Evolutionary conservation across 2,797 vertebrate genomes (phyloP), one percentile per base, ranked within the genome.

Genomic region (Scarus forsteni): DNA sequence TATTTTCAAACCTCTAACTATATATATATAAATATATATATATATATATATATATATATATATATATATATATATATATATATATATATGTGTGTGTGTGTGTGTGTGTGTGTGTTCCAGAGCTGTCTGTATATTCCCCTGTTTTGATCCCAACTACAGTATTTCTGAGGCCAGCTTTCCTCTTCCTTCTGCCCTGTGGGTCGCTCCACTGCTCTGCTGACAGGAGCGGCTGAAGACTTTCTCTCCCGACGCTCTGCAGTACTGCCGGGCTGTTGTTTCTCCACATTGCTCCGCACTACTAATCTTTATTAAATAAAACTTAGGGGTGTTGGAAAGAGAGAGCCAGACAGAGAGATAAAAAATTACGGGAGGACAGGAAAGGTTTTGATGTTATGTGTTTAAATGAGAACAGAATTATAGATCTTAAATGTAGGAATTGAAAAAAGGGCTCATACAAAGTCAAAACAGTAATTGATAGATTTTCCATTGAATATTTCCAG

Each of bases 161-260:
- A n/a, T 61, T 34, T 54, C 64, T 42, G 58, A 67, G 58, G 36
- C 70, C 50, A 18, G 48, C 40, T 73, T 64, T 38, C 16, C 5
- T 52, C 57, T 19, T 54, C 15, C 49, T 42, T 0, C 9, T 44
- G 27, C 51, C 55, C 42, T 56, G 63, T 19, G 48, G 74, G 66
- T 85, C 70, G 84, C 84, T 79, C 54, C 75, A 60, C 75, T 54
- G 80, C 71, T 57, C 69, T 8, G 67, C 71, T 85, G 83, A 88
- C 52, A 51, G 6, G 50, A 67, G 61, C 7, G 56, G 71, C 70
- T 60, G 76, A 84, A 68, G 62, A 83, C 60, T 73, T 50, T 63
- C 45, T 73, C 50, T 80, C 70, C 72, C 9, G 18, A 65, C 40
- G 68, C 49, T 66, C 19, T 49, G 19, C 75, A 60, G 65, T n/a